Evolutionary conservation across 2,113 vertebrate genomes (phyloP).

Genomic region (Clinocottus analis): DNA sequence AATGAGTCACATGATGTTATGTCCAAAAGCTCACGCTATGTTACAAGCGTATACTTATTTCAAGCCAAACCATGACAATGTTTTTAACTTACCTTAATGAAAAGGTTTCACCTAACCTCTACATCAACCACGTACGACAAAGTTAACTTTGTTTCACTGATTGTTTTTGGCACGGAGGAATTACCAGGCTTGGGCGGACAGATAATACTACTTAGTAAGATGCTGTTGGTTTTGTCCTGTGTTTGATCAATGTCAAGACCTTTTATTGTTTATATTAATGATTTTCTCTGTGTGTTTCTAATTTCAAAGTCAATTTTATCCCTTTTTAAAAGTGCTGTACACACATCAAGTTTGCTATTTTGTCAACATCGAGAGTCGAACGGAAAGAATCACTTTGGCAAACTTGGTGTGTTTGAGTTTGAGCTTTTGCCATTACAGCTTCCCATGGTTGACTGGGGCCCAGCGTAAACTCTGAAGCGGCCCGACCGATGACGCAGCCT

Average conservation of each 20-base stretch:
- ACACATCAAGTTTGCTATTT: slow-evolving; percentile 47
- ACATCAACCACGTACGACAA: neutral
- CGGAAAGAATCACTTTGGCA: slow-evolving; percentile 70
- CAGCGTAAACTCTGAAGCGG: slow-evolving; percentile 63
- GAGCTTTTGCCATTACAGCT: slow-evolving; percentile 68
- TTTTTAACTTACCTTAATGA: neutral
- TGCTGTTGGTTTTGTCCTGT: neutral
- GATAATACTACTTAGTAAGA: neutral
- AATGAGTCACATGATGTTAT: neutral
- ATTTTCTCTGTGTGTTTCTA: slow-evolving; percentile 20
- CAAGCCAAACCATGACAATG: neutral
- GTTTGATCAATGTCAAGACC: slow-evolving; percentile 14
- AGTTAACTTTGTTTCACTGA: neutral
- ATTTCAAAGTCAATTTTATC: slow-evolving; percentile 26
- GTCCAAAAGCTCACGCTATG: neutral
- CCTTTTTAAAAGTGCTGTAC: slow-evolving; percentile 29
- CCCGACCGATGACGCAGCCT: slow-evolving; percentile 38
- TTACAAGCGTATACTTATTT: neutral
- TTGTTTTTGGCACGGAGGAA: neutral
- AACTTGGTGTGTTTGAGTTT: slow-evolving; percentile 77
- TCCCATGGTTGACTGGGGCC: slow-evolving; percentile 70
- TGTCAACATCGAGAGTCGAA: slow-evolving; percentile 45
- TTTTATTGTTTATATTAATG: neutral
- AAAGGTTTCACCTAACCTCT: neutral
- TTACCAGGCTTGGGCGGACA: neutral